Evolutionary conservation across 2,888 invertebrate species (phyloP).

Genomic region (Noctua janthina): DNA sequence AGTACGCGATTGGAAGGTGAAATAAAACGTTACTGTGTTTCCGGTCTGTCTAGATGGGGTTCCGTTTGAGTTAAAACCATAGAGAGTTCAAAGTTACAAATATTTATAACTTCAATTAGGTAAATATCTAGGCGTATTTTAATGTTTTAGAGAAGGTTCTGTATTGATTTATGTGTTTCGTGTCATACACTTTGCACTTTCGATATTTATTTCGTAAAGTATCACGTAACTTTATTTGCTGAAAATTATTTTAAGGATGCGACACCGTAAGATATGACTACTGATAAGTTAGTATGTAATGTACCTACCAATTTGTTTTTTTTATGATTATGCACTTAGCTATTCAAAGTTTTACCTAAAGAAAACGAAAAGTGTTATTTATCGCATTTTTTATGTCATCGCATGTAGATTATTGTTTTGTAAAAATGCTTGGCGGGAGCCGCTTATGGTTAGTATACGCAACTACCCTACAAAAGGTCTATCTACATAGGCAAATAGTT

Average conservation of each 20-base stretch:
- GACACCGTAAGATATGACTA: neutral
- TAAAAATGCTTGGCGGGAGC: neutral
- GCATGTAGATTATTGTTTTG: neutral
- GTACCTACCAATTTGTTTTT: neutral
- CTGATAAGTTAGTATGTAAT: neutral
- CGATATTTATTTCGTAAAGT: neutral
- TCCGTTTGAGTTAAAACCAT: conserved; percentile 4
- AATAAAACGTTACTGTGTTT: conserved; percentile 35
- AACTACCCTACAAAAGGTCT: neutral
- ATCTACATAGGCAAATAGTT: conserved; percentile 8
- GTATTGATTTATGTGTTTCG: neutral
- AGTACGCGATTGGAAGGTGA: conserved; percentile 33
- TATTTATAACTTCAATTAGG: neutral
- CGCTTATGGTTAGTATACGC: neutral
- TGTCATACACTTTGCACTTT: conserved; percentile 4
- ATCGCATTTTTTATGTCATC: neutral
- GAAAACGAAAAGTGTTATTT: neutral
- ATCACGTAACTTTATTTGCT: neutral
- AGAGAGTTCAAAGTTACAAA: neutral
- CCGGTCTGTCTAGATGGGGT: conserved; percentile 38
- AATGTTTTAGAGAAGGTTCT: neutral
- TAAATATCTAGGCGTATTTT: neutral
- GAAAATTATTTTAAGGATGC: neutral
- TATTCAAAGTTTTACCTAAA: neutral
- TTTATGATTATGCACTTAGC: neutral